These are phyloP conservation scores for Nematolebias whitei DNA, from an alignment of 2,113 vertebrate species.

Conservation along the genomic window DNA sequence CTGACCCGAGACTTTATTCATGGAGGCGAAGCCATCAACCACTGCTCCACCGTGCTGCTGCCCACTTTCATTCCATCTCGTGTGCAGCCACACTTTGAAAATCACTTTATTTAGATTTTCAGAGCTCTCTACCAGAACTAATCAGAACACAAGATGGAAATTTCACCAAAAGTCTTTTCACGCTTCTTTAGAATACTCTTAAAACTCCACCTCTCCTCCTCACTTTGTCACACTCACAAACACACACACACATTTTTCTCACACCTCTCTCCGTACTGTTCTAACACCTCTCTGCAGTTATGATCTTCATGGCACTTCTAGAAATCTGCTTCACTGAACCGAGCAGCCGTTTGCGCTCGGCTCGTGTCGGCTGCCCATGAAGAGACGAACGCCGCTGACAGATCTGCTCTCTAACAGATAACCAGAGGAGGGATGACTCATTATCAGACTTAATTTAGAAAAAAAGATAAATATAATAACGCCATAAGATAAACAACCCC, in stretches of 20 bases:
- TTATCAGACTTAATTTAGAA: conserved; percentile 4
- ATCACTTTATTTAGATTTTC: conserved; percentile 4
- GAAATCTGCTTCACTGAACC: conserved; percentile 56
- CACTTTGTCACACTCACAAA: conserved; percentile 33
- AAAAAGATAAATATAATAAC: background rate
- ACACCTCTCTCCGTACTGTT: conserved; percentile 52
- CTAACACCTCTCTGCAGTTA: conserved; percentile 58
- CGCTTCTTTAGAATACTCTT: conserved; percentile 41
- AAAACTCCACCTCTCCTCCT: conserved; percentile 43
- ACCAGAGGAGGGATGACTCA: conserved; percentile 15
- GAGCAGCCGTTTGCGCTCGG: conserved; percentile 55
- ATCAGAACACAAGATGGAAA: conserved; percentile 12
- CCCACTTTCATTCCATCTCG: background rate
- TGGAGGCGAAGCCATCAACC: background rate
- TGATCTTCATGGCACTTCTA: conserved; percentile 59
- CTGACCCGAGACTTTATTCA: background rate
- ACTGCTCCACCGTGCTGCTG: too few species aligned
- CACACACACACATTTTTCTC: conserved; percentile 29
- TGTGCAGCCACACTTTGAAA: background rate
- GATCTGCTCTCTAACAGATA: conserved; percentile 31
- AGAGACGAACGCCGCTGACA: conserved; percentile 25
- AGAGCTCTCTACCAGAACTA: conserved; percentile 2
- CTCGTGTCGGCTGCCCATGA: conserved; percentile 30
- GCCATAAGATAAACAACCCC: background rate
- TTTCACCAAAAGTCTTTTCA: conserved; percentile 35